Base-by-base conservation (phyloP, 2,797 vertebrate species). In the Falco cherrug region DNA sequence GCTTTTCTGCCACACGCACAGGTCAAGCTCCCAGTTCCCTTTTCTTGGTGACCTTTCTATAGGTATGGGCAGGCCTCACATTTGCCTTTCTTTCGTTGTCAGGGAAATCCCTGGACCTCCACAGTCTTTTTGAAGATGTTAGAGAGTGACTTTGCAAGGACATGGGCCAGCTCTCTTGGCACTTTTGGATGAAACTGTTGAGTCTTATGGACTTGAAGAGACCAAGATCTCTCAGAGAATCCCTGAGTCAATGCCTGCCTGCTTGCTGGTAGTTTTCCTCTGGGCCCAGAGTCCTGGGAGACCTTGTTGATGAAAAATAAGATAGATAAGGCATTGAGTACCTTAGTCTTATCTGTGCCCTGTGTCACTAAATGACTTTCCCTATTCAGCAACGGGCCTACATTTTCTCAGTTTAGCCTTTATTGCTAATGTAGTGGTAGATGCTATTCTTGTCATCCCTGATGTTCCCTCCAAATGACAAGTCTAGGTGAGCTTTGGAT, bases 11-110 rank as follows among this genome's bases (percentile, higher is more conserved):
- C 57, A 9, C 35, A 37, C 9, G 20, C 7, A 28, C 4, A 3
- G 25, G 11, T 48, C 59, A 87, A 59, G 21, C 53, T 77, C 39
- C 11, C 50, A n/a, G 41, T 51, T 82, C 13, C 41, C 18, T 77
- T 77, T 65, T 77, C 65, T 61, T 69, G 28, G 37, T 9, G 19
- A 73, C 47, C 25, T 80, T 77, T 56, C 37, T 70, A 14, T 20
- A 74, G 48, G 14, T 65, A 48, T 16, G 5, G 25, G 4, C 10
- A 71, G 20, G 4, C 3, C 20, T 79, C 39, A 50, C 0, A 0
- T 67, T 82, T 60, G 48, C 22, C 8, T 74, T 41, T 47, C 41
- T 82, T 63, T n/a, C 59, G 15, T 7, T 74, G 41, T 75, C 68
- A 74, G 75, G 20, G 35, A n/a, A 90, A 65, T 26, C 22, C 12